phyloP scores from a whole-genome alignment of 2,888 invertebrate species.

The Mechanitis messenoides region DNA sequence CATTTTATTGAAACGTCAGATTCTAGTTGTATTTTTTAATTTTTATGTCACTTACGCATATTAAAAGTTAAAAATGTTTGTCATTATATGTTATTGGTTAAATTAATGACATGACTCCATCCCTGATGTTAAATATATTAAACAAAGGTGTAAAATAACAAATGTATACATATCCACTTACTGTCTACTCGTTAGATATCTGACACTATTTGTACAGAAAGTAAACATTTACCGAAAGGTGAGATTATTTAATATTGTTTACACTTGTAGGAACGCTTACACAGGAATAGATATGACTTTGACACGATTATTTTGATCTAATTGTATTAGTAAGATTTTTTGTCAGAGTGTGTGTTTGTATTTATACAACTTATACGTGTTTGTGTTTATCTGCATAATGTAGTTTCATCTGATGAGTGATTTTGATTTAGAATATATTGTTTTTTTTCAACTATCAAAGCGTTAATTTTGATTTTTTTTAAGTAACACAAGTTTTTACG shows the following conservation, averaged over 20 bases:
- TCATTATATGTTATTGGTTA: too few relatives aligned
- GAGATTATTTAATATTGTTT: conserved; percentile 1
- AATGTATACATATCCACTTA: background rate
- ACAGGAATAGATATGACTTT: background rate
- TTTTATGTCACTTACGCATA: too few relatives aligned
- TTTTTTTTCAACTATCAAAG: background rate
- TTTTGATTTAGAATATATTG: too few relatives aligned
- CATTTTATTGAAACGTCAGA: too few relatives aligned
- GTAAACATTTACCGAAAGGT: conserved; percentile 1
- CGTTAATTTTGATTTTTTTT: background rate
- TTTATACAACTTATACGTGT: too few relatives aligned
- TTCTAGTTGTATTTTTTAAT: too few relatives aligned
- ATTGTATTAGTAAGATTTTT: background rate
- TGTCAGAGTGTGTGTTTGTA: background rate
- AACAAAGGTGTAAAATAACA: background rate
- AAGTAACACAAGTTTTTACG: too few relatives aligned
- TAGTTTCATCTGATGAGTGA: too few relatives aligned
- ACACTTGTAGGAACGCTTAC: background rate
- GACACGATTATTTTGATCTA: background rate
- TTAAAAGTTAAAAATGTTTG: too few relatives aligned
- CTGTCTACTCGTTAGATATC: background rate
- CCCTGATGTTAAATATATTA: too few relatives aligned
- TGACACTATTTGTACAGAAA: background rate
- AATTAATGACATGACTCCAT: too few relatives aligned
- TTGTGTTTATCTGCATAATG: too few relatives aligned